Evolutionary conservation across 2,797 vertebrate species (phyloP).

Genomic region (Enteromius viviparus): DNA sequence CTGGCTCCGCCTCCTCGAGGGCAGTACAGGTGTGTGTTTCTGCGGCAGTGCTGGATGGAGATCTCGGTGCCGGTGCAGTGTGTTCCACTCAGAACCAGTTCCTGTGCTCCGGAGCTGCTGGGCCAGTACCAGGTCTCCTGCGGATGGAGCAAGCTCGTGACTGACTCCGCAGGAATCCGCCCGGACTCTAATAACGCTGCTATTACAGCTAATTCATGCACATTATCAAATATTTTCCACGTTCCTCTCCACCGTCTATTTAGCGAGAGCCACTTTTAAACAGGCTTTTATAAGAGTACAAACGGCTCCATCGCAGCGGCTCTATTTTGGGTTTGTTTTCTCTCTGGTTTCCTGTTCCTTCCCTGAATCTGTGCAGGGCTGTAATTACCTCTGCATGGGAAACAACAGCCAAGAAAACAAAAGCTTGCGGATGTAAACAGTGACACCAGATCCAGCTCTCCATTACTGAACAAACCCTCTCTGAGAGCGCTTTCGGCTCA

Average conservation of each 20-base stretch:
- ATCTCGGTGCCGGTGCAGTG: slow-evolving; percentile 86
- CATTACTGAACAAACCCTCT: not conserved
- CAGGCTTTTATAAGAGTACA: slow-evolving; percentile 37
- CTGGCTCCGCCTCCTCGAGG: slow-evolving; percentile 82
- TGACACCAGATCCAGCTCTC: not conserved
- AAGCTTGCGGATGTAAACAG: slow-evolving; percentile 61
- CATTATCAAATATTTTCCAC: slow-evolving; percentile 71
- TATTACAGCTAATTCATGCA: slow-evolving; percentile 60
- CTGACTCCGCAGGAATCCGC: slow-evolving; percentile 13
- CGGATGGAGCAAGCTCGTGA: not conserved
- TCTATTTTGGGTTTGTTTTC: slow-evolving; percentile 81
- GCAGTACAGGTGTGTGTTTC: slow-evolving; percentile 86
- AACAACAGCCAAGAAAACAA: slow-evolving; percentile 77
- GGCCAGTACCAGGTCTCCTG: slow-evolving; percentile 97
- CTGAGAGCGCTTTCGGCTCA: too few relatives aligned
- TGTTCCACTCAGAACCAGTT: slow-evolving; percentile 86
- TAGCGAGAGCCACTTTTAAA: slow-evolving; percentile 16
- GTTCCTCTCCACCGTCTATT: slow-evolving; percentile 57
- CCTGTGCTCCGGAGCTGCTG: slow-evolving; percentile 76
- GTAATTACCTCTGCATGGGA: slow-evolving; percentile 79
- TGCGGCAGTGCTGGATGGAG: slow-evolving; percentile 89
- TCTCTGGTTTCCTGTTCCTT: slow-evolving; percentile 64
- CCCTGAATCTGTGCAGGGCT: slow-evolving; percentile 69
- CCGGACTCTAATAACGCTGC: slow-evolving; percentile 6
- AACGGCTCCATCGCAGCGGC: slow-evolving; percentile 54